A percentile compares a stretch with the other conserved stretches of the same genome.
Evolutionary conservation across 2,888 invertebrate species (phyloP).

Genomic region (Norana najaformis): DNA sequence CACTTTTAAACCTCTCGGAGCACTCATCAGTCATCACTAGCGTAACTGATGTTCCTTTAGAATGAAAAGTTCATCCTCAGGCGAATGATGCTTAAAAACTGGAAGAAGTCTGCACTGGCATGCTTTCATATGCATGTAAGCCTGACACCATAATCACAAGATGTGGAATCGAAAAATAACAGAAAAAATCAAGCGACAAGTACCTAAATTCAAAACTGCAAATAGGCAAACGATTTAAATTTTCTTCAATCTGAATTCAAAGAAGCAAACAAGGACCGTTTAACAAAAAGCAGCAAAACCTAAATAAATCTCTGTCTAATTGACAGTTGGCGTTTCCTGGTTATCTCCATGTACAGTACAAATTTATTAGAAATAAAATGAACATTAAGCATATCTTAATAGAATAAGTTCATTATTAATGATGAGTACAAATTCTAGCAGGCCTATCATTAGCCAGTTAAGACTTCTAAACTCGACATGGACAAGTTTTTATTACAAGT

Average conservation of each 20-base stretch:
- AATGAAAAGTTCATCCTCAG: background rate
- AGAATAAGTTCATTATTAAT: background rate
- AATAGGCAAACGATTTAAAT: background rate
- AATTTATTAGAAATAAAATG: background rate
- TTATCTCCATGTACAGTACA: background rate
- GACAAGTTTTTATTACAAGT: background rate
- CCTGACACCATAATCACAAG: no score
- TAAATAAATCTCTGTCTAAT: background rate
- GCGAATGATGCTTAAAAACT: no score
- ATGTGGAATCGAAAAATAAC: no score
- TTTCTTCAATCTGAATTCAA: constrained; percentile 13
- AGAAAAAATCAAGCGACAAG: background rate
- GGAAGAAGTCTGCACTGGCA: no score
- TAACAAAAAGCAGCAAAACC: background rate
- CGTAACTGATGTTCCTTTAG: no score
- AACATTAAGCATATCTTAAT: background rate
- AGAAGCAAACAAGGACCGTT: background rate
- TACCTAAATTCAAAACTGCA: background rate
- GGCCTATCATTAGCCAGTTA: background rate
- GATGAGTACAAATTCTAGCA: background rate
- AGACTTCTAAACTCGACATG: background rate
- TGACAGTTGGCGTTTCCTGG: background rate
- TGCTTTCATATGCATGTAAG: no score
- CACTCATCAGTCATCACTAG: no score
- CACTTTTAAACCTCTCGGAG: background rate